phyloP scores from a whole-genome alignment of 2,113 vertebrate species.

The Crotalus tigris region DNA sequence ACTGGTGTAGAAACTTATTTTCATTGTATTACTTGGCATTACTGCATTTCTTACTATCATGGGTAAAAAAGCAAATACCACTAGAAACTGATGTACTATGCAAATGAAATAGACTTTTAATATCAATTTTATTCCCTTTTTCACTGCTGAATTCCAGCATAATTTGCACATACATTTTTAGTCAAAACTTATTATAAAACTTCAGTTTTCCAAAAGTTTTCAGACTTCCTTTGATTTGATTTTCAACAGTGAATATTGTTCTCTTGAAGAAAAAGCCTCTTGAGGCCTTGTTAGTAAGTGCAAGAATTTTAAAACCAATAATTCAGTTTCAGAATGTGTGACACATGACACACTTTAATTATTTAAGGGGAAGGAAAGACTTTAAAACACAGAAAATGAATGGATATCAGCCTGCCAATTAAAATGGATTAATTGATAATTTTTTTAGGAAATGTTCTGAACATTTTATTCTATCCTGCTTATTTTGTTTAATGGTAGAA shows the following conservation, averaged over 20 bases:
- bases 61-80: neutral
- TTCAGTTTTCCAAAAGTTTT: neutral
- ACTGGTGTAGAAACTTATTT: neutral
- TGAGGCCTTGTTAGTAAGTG: neutral
- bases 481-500: neutral
- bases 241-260: slow-evolving; percentile 1
- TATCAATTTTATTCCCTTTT: neutral
- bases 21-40: neutral
- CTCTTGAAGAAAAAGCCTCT: neutral
- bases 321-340: neutral
- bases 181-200: neutral
- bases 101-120: neutral
- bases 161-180: neutral
- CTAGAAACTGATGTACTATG: neutral
- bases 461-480: neutral
- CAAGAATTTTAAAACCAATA: slow-evolving; percentile 18
- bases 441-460: neutral
- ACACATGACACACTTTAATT: slow-evolving; percentile 18
- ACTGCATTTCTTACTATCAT: neutral
- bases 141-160: neutral
- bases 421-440: neutral
- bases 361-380: neutral
- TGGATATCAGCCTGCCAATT: neutral
- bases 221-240: neutral
- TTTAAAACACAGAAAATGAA: neutral